Base-by-base conservation (phyloP, 64 coral and sea anemone species). In the Orbicella faveolata region DNA sequence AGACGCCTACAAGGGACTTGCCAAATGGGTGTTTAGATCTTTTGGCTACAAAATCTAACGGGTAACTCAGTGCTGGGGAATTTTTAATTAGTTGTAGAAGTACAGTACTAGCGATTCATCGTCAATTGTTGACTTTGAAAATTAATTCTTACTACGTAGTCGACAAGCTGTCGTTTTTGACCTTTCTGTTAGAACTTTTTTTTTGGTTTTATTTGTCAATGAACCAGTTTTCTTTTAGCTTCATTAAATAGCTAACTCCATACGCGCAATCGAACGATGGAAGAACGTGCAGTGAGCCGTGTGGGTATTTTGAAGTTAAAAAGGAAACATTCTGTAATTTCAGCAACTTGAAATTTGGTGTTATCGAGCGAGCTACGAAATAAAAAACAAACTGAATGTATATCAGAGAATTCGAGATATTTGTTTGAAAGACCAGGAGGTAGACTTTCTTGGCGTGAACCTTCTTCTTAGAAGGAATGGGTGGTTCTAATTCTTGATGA, bases 11-110 rank as follows among this genome's bases (percentile, higher is more conserved):
- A 91, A 89, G 84, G 63, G 79, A 11, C 81, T 97, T 25, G 91
- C 95, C 54, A 93, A 92, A 87, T 90, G 88, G 81, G 84, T 97
- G 39, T 97, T 87, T 33, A 77, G 67, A 36, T 94, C 82, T 18
- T 97, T 97, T 83, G 95, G 92, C 3, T 74, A 89, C 74, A 94
- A 83, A 75, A 75, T 94, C 54, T 94, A 63, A 85, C 23, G 63
- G 20, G 82, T 85, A 37, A 52, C 64, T 9, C 34, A 52, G 48
- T 34, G 26, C 57, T 57, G 54, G 59, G 75, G 48, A 79, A 81
- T 63, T 85, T 85, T 51, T 85, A 73, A 85, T 85, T 5, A 72
- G 39, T 85, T 23, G 81, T 9, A 25, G 18, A n/a, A 30, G 65
- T 39, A 30, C 39, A 37, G 10, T 83, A 7, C 67, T 68, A 67